Percentiles rank a stretch among this genome's conserved stretches.
Evolutionary conservation across 2,797 vertebrate species (phyloP).

Genomic region (Geotrypetes seraphini): DNA sequence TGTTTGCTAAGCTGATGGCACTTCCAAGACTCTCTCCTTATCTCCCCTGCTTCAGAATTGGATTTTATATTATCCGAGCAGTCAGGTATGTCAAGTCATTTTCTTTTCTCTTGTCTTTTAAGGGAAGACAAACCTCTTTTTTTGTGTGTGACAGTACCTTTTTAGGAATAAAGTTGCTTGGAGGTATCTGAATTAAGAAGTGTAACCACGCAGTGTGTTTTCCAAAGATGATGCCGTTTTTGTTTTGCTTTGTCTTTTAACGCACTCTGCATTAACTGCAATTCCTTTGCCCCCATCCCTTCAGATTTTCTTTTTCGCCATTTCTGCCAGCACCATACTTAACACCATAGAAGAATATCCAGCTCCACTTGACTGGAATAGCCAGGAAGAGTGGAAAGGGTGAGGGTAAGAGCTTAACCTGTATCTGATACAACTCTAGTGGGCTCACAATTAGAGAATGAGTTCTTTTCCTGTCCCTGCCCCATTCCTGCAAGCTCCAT

Average conservation of each 20-base stretch:
- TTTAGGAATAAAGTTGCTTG: constrained; percentile 45
- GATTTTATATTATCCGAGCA: constrained; percentile 86
- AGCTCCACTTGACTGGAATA: too few species aligned
- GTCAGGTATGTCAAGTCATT: constrained; percentile 93
- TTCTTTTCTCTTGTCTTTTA: constrained; percentile 67
- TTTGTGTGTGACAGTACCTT: constrained; percentile 32
- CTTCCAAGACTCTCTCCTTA: constrained; percentile 56
- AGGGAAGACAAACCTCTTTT: constrained; percentile 46
- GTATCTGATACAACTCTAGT: too few species aligned
- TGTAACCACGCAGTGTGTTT: background rate
- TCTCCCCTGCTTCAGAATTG: constrained; percentile 84
- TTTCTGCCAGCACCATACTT: too few species aligned
- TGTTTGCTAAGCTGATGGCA: constrained; percentile 90
- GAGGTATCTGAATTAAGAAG: constrained; percentile 23
- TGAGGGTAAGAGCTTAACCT: too few species aligned
- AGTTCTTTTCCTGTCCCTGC: too few species aligned
- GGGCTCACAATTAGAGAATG: too few species aligned
- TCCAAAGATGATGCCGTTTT: constrained; percentile 11
- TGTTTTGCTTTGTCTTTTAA: background rate
- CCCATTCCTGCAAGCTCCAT: too few species aligned
- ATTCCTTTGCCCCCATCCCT: too few species aligned
- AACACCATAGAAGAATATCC: too few species aligned
- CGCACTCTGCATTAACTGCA: too few species aligned
- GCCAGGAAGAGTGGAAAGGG: too few species aligned
- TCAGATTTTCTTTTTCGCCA: too few species aligned